Evolutionary conservation across 2,797 vertebrate species (phyloP), one percentile per base, ranked within the genome.

Genomic region (Gymnothorax javanicus): DNA sequence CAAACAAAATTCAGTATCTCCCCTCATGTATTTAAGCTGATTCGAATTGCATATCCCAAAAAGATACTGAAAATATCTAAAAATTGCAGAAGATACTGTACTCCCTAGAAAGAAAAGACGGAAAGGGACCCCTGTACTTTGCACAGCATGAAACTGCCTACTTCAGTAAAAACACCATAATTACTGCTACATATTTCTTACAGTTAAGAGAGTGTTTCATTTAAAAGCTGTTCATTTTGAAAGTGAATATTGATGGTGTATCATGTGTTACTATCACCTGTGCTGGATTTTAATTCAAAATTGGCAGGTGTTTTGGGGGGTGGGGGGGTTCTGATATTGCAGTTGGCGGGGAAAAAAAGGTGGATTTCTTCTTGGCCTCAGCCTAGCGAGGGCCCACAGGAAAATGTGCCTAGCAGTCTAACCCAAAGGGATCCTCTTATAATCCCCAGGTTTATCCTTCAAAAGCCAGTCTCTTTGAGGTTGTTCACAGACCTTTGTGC

Each of bases 381-480:
- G 88, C 91, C 89, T 90, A 88, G 89, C 88, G 73, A 83, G 89
- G 89, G 84, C 88, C 90, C 89, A 91, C 90, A 88, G 88, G 88
- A 89, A 83, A 89, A 88, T 43, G 88, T 59, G 87, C 84, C 85
- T 75, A 73, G 81, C 87, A 75, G 77, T 86, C 84, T 79, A 86
- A 83, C 95, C 96, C 94, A 94, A 94, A 93, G 96, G 94, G 93
- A 95, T 92, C 92, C 93, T 91, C 94, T 94, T 95, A 94, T 96
- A 96, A 96, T 96, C 95, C 95, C 92, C 84, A 85, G 94, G 93
- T 96, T 96, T 96, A 96, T 95, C 94, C 95, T 95, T 96, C 94
- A 96, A 96, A 96, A 95, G 94, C 92, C 94, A 93, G 91, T 93
- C 91, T 90, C 89, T 91, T 91, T 90, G 89, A 90, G 90, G 87